Evolutionary conservation across 2,888 invertebrate genomes (phyloP), one percentile per base, ranked within the genome.

Genomic region (Lamellibrachia satsuma): DNA sequence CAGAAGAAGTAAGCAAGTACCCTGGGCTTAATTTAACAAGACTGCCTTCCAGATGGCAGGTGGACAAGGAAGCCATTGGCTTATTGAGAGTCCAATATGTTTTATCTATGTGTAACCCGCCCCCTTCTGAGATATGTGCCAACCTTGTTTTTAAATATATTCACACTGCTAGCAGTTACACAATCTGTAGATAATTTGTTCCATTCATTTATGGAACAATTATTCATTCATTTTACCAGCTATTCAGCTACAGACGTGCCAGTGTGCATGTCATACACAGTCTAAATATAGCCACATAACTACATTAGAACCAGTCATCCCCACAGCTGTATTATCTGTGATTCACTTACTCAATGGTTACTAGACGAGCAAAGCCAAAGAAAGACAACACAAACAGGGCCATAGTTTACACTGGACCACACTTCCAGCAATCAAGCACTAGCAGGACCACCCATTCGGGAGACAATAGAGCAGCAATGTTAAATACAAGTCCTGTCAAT

Each of bases 271-370:
- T n/a, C 15, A 6, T 11, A 3, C 6, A n/a, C 3, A 75, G 11
- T 75, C 75, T 75, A 75, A 75, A 75, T n/a, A 75, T 75, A 75
- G 75, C 75, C 75, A 75, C 75, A 75, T 75, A 75, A 75, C 75
- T 75, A 22, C n/a, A 75, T 75, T 75, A 75, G n/a, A n/a, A 75
- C 75, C 75, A 75, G 22, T 6, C 75, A 75, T 39, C 39, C 39
- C 39, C 39, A 39, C 39, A 39, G 39, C 39, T 39, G 39, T 39
- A 39, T 39, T 39, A 39, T 39, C 39, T 39, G 39, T 75, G 75
- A 75, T n/a, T 22, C 75, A 75, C 75, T n/a, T 22, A 22, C 75
- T 22, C 75, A 15, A 75, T 3, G n/a, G 75, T 75, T 55, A 55
- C 4, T n/a, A 15, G 75, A 75, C 3, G 6, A 75, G n/a, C 75